Evolutionary conservation across 2,797 vertebrate genomes (phyloP).

Genomic region (Phrynocephalus forsythii): DNA sequence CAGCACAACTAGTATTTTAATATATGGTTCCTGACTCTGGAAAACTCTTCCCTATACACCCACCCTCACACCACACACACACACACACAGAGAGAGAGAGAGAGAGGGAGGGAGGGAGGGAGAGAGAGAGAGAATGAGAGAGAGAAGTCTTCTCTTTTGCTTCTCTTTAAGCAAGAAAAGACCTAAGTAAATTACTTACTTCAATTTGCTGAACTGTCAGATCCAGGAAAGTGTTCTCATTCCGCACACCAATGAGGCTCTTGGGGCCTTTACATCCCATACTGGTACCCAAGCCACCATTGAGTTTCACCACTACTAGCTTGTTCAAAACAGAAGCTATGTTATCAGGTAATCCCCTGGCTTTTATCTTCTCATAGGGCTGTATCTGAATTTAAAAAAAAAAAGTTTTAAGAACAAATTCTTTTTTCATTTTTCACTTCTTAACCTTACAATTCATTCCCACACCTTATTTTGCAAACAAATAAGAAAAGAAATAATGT

Average conservation of each 20-base stretch:
- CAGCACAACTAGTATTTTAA: background rate
- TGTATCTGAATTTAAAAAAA: conserved; percentile 86
- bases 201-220: conserved; percentile 98
- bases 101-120: too few species aligned
- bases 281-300: conserved; percentile 96
- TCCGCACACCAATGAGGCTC: conserved; percentile 96
- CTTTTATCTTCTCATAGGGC: conserved; percentile 93
- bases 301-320: conserved; percentile 96
- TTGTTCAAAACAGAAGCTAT: conserved; percentile 92
- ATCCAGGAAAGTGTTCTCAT: conserved; percentile 98
- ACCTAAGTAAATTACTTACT: conserved; percentile 73
- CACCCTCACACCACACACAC: background rate
- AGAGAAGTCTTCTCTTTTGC: too few species aligned
- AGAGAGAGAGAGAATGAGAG: too few species aligned
- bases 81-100: too few species aligned
- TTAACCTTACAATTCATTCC: background rate
- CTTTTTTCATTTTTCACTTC: background rate
- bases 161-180: background rate
- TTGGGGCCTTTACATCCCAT: conserved; percentile 99
- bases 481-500: background rate
- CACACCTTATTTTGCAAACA: background rate
- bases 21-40: background rate
- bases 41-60: background rate
- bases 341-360: conserved; percentile 86
- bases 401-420: background rate